Percentiles rank a stretch among this genome's conserved stretches.
Evolutionary conservation across 2,888 invertebrate species (phyloP).

Genomic region (Serripes groenlandicus): DNA sequence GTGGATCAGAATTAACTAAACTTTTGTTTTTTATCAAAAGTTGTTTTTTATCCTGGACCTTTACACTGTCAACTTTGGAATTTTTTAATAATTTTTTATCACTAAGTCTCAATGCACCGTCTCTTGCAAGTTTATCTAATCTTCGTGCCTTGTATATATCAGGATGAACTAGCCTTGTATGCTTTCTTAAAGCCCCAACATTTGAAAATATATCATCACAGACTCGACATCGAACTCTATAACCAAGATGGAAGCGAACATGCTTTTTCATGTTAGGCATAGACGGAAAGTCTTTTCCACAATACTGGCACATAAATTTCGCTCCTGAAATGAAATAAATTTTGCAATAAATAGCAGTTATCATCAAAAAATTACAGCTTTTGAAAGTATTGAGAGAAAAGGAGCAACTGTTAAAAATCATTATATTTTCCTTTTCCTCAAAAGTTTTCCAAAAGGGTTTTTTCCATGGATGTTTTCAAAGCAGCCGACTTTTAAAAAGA

Average conservation of each 20-base stretch:
- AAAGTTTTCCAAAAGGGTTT: no score
- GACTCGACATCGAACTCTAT: constrained; percentile 75
- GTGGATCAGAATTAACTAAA: not conserved
- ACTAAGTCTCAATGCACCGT: not conserved
- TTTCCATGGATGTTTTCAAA: no score
- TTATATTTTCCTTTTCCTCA: no score
- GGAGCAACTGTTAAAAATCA: not conserved
- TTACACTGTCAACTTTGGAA: not conserved
- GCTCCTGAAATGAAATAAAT: constrained; percentile 42
- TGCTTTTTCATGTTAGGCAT: constrained; percentile 85
- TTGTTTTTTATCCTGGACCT: not conserved
- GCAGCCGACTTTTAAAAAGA: no score
- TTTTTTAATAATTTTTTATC: not conserved
- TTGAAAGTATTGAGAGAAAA: not conserved
- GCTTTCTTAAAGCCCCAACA: constrained; percentile 70
- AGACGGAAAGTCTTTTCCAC: constrained; percentile 85
- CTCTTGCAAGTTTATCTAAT: constrained; percentile 38
- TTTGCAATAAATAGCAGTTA: no score
- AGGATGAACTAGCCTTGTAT: constrained; percentile 69
- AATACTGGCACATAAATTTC: constrained; percentile 70
- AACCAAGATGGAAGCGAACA: constrained; percentile 79
- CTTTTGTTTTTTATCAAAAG: not conserved
- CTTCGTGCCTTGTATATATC: constrained; percentile 62
- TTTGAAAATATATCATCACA: constrained; percentile 73
- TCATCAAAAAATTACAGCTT: not conserved